These are phyloP conservation scores for Amblyteles armatorius DNA, from an alignment of 2,888 invertebrate genomes.

Conservation along the genomic window DNA sequence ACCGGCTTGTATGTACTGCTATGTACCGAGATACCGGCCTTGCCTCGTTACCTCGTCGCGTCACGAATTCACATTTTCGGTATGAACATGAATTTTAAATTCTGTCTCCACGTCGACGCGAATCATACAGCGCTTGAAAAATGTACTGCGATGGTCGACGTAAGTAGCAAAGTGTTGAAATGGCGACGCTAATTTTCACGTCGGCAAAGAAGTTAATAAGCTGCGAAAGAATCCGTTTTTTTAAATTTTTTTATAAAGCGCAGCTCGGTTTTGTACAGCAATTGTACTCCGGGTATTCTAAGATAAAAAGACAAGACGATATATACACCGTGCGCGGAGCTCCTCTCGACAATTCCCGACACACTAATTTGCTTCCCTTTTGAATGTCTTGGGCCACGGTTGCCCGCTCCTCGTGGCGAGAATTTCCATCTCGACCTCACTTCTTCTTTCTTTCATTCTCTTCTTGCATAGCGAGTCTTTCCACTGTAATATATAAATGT, in stretches of 20 bases:
- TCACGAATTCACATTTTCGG: not conserved
- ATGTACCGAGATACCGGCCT: not conserved
- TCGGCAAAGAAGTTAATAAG: slow-evolving; percentile 48
- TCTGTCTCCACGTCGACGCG: not conserved
- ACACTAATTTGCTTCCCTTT: slow-evolving; percentile 59
- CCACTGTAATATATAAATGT: slow-evolving; percentile 13
- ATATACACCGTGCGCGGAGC: slow-evolving; percentile 27
- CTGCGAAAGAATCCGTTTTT: slow-evolving; percentile 30
- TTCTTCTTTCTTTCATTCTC: slow-evolving; percentile 40
- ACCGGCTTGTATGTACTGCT: not conserved
- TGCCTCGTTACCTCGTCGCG: slow-evolving; percentile 4
- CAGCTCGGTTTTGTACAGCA: slow-evolving; percentile 6
- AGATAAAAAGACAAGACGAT: slow-evolving; percentile 43
- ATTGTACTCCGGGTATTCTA: slow-evolving; percentile 32
- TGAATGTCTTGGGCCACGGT: slow-evolving; percentile 52
- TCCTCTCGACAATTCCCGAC: slow-evolving; percentile 59
- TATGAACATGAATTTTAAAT: not conserved
- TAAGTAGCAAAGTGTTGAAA: slow-evolving; percentile 14
- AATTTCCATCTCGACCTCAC: slow-evolving; percentile 53
- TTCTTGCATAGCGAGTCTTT: slow-evolving; percentile 15
- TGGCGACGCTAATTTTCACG: slow-evolving; percentile 30
- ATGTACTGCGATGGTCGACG: slow-evolving; percentile 2
- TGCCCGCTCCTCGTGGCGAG: slow-evolving; percentile 31
- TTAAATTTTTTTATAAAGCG: not conserved
- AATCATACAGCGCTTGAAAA: not conserved